These are phyloP conservation scores for Cydia strobilella DNA, from an alignment of 1,140 invertebrate genomes.

Conservation along the genomic window DNA sequence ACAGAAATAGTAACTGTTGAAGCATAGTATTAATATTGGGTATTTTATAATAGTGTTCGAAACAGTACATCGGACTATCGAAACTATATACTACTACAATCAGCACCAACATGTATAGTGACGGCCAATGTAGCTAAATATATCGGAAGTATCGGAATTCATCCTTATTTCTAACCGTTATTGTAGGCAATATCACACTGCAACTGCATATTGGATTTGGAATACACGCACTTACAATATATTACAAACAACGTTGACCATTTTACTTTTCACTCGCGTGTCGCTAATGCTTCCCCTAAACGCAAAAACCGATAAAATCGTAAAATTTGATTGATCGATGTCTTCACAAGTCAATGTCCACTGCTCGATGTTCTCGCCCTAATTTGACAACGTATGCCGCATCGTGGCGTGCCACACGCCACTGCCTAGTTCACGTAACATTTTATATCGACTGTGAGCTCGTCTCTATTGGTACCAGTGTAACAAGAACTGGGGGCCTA, in stretches of 20 bases:
- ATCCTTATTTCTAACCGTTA: no score
- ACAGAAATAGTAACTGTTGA: no score
- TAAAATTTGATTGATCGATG: slow-evolving; percentile 29
- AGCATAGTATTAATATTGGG: no score
- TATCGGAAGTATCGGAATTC: no score
- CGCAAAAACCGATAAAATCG: slow-evolving; percentile 20
- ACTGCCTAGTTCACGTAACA: slow-evolving; percentile 28
- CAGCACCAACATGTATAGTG: no score
- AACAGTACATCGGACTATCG: no score
- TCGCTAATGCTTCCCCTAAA: background rate
- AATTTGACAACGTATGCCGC: slow-evolving; percentile 46
- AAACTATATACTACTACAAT: no score
- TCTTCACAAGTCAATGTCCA: slow-evolving; percentile 25
- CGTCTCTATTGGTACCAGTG: background rate
- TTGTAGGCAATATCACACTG: background rate
- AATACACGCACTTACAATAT: background rate
- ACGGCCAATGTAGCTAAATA: no score
- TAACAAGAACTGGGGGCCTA: background rate
- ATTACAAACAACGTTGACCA: background rate
- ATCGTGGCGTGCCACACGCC: slow-evolving; percentile 53
- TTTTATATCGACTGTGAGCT: background rate
- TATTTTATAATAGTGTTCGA: no score
- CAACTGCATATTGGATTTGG: background rate
- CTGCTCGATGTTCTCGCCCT: slow-evolving; percentile 36
- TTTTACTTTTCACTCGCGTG: background rate